Percentiles rank a stretch among this genome's conserved stretches.
Evolutionary conservation across 37 sponge, comb jelly and placozoan genomes (phyloP).

Genomic region (Halichondria panicea): DNA sequence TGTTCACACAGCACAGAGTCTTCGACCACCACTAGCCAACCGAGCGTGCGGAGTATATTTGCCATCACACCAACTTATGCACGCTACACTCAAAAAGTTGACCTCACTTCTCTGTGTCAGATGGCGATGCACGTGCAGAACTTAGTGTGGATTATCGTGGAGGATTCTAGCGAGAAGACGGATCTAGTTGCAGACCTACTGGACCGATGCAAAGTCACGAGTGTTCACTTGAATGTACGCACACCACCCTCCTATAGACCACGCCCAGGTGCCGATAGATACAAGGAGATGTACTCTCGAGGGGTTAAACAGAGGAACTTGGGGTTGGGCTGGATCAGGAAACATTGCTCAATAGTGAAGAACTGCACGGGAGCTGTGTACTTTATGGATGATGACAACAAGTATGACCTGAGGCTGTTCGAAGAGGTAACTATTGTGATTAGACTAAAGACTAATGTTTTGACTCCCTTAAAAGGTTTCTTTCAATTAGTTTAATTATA

Average conservation of each 20-base stretch:
- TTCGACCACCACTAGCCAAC: not conserved
- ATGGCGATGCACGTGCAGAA: slow-evolving; percentile 80
- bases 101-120: slow-evolving; percentile 86
- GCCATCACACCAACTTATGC: slow-evolving; percentile 95
- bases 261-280: not conserved
- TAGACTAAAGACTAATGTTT: not conserved
- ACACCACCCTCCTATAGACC: not conserved
- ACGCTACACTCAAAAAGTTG: slow-evolving; percentile 92
- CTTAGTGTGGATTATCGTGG: slow-evolving; percentile 93
- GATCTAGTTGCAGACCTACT: slow-evolving; percentile 68
- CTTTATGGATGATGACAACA: slow-evolving; percentile 96
- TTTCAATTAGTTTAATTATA: not conserved
- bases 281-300: not conserved
- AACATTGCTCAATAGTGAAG: slow-evolving; percentile 3
- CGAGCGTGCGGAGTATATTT: slow-evolving; percentile 45
- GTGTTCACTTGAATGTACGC: not conserved
- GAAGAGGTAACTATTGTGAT: slow-evolving; percentile 57
- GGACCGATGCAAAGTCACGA: not conserved
- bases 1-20: too few species aligned
- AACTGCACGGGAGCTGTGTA: slow-evolving; percentile 79
- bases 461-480: not conserved
- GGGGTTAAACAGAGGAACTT: slow-evolving; percentile 86
- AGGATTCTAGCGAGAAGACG: slow-evolving; percentile 79
- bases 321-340: slow-evolving; percentile 62
- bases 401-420: slow-evolving; percentile 81